Conservation (phyloP, 2,888 invertebrate species). For the Tenthredo livida region DNA sequence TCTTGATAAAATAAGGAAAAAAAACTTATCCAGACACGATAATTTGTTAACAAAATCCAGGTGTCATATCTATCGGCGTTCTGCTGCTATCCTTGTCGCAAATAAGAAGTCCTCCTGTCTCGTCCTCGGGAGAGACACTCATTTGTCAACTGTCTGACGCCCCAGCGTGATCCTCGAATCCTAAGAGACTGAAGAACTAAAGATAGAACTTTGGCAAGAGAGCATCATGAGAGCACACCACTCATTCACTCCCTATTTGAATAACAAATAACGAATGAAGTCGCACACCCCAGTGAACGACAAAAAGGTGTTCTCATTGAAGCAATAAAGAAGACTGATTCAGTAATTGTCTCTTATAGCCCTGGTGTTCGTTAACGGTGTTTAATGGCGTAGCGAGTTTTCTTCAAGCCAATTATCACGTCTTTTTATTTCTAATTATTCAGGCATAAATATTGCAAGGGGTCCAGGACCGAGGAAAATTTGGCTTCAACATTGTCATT, state of each 20-base stretch:
- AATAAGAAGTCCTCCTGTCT: slow-evolving; percentile 22
- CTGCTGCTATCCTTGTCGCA: neutral
- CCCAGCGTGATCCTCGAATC: slow-evolving; percentile 13
- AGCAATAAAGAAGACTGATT: slow-evolving; percentile 25
- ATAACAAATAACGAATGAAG: slow-evolving; percentile 44
- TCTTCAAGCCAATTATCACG: slow-evolving; percentile 4
- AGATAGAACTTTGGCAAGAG: slow-evolving; percentile 19
- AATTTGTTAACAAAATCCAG: slow-evolving; percentile 54
- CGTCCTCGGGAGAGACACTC: slow-evolving; percentile 40
- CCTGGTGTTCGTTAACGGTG: slow-evolving; percentile 11
- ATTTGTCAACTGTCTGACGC: slow-evolving; percentile 41
- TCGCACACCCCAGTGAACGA: neutral
- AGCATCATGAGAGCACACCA: slow-evolving; percentile 26
- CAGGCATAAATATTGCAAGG: neutral
- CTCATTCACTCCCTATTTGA: slow-evolving; percentile 41
- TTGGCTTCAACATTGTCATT: neutral
- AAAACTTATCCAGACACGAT: slow-evolving; percentile 45
- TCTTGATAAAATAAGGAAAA: neutral
- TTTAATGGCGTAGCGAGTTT: slow-evolving; percentile 12
- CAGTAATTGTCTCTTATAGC: slow-evolving; percentile 10
- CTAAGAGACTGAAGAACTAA: slow-evolving; percentile 2
- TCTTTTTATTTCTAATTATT: slow-evolving; percentile 19
- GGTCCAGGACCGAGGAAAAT: neutral
- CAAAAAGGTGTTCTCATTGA: slow-evolving; percentile 30
- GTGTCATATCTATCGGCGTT: slow-evolving; percentile 52